phyloP scores from a whole-genome alignment of 2,888 invertebrate genomes.

The Cantharis rustica region DNA sequence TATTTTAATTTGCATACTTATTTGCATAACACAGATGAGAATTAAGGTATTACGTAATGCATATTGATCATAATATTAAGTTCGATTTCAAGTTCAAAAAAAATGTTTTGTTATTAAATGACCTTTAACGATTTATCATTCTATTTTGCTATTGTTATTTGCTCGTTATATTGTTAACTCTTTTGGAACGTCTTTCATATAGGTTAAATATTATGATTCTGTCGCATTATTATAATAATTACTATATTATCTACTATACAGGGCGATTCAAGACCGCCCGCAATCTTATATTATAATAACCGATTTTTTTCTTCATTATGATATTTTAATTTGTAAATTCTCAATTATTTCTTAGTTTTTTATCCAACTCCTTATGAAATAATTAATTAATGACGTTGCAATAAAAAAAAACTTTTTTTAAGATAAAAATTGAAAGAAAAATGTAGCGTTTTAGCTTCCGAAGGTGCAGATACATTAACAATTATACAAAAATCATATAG shows the following conservation, averaged over 20 bases:
- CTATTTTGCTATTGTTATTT: background rate
- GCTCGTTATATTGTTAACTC: background rate
- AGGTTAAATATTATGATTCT: background rate
- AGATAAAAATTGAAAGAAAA: too few relatives aligned
- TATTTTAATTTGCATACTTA: background rate
- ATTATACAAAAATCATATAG: too few relatives aligned
- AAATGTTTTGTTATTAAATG: background rate
- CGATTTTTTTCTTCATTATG: too few relatives aligned
- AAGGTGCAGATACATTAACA: too few relatives aligned
- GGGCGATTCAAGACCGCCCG: background rate
- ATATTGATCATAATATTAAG: background rate
- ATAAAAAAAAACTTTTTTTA: too few relatives aligned
- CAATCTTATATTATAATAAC: too few relatives aligned
- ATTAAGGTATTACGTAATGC: background rate
- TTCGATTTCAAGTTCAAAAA: background rate
- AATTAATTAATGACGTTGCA: too few relatives aligned
- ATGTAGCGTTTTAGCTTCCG: too few relatives aligned
- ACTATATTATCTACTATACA: background rate
- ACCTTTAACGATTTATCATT: background rate
- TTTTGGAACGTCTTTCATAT: background rate
- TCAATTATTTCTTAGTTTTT: too few relatives aligned
- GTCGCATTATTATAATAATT: background rate
- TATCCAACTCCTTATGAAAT: too few relatives aligned
- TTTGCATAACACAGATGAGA: background rate
- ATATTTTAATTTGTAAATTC: too few relatives aligned